Base-by-base conservation (phyloP, 2,888 invertebrate genomes). In the Tenthredo mesomela region DNA sequence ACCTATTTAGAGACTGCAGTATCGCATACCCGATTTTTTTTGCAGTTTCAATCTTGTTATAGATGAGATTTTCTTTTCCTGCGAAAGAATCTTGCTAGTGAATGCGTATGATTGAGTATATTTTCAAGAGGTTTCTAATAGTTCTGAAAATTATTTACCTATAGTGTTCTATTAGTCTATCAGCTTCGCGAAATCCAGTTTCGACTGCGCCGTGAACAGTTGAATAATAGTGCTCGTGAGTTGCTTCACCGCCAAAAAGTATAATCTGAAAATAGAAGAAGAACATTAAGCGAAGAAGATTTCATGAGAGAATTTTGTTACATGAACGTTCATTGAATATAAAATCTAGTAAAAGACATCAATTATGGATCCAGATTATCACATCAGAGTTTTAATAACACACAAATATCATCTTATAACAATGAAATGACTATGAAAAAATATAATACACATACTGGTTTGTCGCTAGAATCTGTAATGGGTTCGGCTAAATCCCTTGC, bases 181-280 rank as follows among this genome's bases (percentile, higher is more conserved):
- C 94, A 1, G 97, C 97, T 90, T 97, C 97, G 54, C 97, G 94
- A 91, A 95, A 95, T 0, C 97, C 97, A n/a, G 95, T 94, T 90
- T 96, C 96, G 0, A 96, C 92, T 0, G 97, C 97, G 0, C 97
- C 97, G 89, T 97, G 96, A 0, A 96, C 96, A 0, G 96, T 95
- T 0, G 95, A 95, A 90, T 95, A 96, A 89, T 94, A 95, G 87
- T 95, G 95, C 75, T 95, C 94, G 21, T 96, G 95, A 0, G 96
- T 95, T 0, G 96, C 95, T 91, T 96, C 96, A 0, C 96, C 96
- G 1, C 95, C 96, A 89, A 96, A 96, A 87, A 95, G 95, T 0
- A 96, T 92, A 0, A 95, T 92, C 47, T 96, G 94, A 70, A 86
- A 80, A 84, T 29, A 29, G 4, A 67, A 61, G 5, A 15, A 61